phyloP scores from a whole-genome alignment of 2,113 vertebrate species.

The Nannospalax galili region DNA sequence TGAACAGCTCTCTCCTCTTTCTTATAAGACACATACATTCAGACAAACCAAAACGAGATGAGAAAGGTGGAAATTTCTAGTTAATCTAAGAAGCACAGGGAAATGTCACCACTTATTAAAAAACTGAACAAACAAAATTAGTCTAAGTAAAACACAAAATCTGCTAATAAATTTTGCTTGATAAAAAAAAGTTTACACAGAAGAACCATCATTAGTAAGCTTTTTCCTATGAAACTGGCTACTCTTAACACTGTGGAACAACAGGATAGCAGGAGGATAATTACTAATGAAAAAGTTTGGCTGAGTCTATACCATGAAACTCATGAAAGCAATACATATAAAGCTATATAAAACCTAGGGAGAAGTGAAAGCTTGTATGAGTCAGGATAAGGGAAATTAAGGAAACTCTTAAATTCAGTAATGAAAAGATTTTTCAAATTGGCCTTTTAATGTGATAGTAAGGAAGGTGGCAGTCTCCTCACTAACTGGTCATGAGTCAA shows the following conservation, averaged over 20 bases:
- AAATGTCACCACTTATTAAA: conserved; percentile 10
- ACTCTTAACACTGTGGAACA: not conserved
- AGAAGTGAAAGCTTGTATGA: not conserved
- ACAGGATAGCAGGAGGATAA: too few species aligned
- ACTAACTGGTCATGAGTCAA: conserved; percentile 20
- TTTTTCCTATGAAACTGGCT: conserved; percentile 7
- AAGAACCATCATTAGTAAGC: conserved; percentile 18
- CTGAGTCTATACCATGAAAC: not conserved
- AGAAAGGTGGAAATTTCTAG: conserved; percentile 19
- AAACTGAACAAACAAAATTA: conserved; percentile 18
- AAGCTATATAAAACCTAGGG: not conserved
- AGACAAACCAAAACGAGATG: conserved; percentile 6
- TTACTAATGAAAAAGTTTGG: not conserved
- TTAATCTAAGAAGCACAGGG: not conserved
- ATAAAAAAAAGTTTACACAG: not conserved
- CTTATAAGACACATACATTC: conserved; percentile 34
- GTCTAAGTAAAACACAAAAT: not conserved
- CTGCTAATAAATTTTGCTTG: not conserved
- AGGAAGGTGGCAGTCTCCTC: not conserved
- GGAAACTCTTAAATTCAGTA: conserved; percentile 2
- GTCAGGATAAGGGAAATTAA: conserved; percentile 38
- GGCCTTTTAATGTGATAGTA: not conserved
- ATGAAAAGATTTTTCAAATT: conserved; percentile 16
- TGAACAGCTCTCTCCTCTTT: not conserved
- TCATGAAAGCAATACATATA: not conserved